These are phyloP conservation scores for Drosophila kikkawai DNA, from an alignment of 1,140 invertebrate genomes.

Conservation along the genomic window DNA sequence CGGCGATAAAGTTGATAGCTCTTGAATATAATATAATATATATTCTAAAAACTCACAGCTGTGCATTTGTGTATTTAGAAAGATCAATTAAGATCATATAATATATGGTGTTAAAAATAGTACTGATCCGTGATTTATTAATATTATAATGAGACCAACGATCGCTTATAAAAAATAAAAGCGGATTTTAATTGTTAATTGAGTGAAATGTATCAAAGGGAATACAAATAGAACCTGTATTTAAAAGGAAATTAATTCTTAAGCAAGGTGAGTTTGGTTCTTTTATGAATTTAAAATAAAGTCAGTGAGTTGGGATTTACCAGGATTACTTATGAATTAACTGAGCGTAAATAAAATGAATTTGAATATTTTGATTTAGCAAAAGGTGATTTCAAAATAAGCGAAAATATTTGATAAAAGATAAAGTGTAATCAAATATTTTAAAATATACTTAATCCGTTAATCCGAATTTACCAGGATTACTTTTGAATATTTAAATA, in stretches of 20 bases:
- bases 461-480: too few relatives aligned
- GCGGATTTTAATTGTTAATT: background rate
- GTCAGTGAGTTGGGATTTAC: background rate
- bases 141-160: background rate
- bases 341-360: background rate
- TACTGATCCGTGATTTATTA: background rate
- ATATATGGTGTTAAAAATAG: background rate
- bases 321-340: too few relatives aligned
- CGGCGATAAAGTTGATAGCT: background rate
- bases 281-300: too few relatives aligned
- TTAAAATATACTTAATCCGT: too few relatives aligned
- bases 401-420: background rate
- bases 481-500: too few relatives aligned
- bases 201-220: background rate
- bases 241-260: background rate
- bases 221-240: background rate
- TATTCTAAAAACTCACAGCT: background rate
- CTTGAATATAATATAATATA: background rate
- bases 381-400: background rate
- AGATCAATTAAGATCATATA: background rate
- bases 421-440: background rate
- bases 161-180: background rate
- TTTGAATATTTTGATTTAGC: background rate
- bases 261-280: background rate
- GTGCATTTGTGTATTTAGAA: conserved; percentile 13